These are phyloP conservation scores for Boloria euphrosyne DNA, from an alignment of 2,888 invertebrate genomes.

Conservation along the genomic window DNA sequence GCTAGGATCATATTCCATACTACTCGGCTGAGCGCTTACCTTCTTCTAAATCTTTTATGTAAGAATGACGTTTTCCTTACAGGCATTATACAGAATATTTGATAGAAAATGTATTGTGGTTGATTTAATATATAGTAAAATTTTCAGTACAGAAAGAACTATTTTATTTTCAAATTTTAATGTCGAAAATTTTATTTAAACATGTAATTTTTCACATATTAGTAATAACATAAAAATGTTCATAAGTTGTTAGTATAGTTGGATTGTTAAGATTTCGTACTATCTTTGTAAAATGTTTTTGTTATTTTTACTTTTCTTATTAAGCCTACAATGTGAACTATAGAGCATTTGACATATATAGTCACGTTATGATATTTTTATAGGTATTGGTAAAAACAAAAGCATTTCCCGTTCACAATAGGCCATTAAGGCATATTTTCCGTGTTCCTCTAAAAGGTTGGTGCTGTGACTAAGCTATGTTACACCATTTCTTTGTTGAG, in stretches of 20 bases:
- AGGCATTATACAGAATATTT: constrained; percentile 14
- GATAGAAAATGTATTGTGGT: constrained; percentile 27
- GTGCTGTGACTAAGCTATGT: constrained; percentile 34
- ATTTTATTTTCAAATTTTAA: no score
- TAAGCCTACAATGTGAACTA: no score
- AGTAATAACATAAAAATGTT: no score
- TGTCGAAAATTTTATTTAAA: no score
- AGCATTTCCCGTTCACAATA: constrained; percentile 26
- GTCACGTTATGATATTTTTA: constrained; percentile 19
- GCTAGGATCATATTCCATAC: constrained; percentile 74
- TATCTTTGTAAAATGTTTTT: no score
- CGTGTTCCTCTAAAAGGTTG: constrained; percentile 30
- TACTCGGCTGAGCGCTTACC: constrained; percentile 53
- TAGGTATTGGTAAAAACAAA: constrained; percentile 25
- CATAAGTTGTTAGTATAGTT: no score
- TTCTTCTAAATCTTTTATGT: constrained; percentile 47
- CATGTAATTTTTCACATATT: no score
- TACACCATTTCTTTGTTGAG: constrained; percentile 56
- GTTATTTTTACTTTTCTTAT: no score
- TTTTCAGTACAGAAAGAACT: neutral
- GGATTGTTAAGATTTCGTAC: no score
- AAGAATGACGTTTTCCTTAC: constrained; percentile 23
- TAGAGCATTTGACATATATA: constrained; percentile 6
- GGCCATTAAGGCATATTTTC: constrained; percentile 31
- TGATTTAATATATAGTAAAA: neutral